Conservation (phyloP, 2,113 vertebrate genomes). For the Lynx canadensis region DNA sequence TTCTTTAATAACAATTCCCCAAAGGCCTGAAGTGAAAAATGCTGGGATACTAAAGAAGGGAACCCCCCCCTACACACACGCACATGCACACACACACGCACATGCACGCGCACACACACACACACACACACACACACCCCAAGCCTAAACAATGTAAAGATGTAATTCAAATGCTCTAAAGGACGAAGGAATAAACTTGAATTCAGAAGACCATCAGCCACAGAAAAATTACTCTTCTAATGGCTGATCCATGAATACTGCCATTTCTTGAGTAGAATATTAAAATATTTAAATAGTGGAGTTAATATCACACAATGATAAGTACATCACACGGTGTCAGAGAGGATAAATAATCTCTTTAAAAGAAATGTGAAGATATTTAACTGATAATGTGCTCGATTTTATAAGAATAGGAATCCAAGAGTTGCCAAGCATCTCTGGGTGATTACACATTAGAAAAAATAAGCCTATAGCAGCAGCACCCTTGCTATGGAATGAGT, state of each 20-base stretch:
- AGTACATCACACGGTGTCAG: not conserved
- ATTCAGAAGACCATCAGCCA: not conserved
- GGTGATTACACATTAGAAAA: not conserved
- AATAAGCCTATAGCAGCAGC: not conserved
- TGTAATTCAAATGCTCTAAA: not conserved
- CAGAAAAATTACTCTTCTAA: not conserved
- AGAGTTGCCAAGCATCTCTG: not conserved
- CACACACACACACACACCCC: not conserved
- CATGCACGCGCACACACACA: not conserved
- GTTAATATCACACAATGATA: not conserved
- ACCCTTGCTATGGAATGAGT: not conserved
- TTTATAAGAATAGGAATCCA: not conserved
- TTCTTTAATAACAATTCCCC: slow-evolving; percentile 61
- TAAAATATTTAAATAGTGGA: not conserved
- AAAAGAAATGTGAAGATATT: slow-evolving; percentile 42
- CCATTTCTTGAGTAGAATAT: not conserved
- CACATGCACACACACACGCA: not conserved
- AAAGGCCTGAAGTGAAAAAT: slow-evolving; percentile 36
- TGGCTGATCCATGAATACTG: not conserved
- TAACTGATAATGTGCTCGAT: not conserved
- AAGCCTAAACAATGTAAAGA: not conserved
- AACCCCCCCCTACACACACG: not conserved
- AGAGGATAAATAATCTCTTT: slow-evolving; percentile 21
- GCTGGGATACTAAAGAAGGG: not conserved
- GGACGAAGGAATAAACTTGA: not conserved